phyloP scores from a whole-genome alignment of 2,797 vertebrate species.

The Phataginus tetradactyla region DNA sequence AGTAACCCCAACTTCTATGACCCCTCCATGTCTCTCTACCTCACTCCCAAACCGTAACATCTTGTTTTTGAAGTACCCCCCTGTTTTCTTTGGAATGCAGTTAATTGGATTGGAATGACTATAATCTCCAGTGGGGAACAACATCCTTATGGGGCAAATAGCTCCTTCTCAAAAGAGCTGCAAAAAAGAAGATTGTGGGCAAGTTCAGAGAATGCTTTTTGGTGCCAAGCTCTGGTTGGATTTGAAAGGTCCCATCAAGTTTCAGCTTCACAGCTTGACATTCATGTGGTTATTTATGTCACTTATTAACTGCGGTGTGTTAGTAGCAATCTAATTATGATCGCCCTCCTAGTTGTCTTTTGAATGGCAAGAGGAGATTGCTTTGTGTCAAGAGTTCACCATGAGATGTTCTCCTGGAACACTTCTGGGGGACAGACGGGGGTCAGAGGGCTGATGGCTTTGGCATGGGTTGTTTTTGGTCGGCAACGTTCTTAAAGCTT shows the following conservation, averaged over 20 bases:
- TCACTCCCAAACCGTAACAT: conserved; percentile 66
- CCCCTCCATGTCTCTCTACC: conserved; percentile 62
- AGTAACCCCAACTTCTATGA: conserved; percentile 77
- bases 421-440: neutral
- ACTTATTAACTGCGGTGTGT: conserved; percentile 75
- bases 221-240: conserved; percentile 68
- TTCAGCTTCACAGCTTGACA: conserved; percentile 54
- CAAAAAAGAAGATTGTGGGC: conserved; percentile 78
- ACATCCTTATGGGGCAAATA: conserved; percentile 81
- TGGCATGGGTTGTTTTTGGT: neutral
- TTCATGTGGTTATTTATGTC: conserved; percentile 74
- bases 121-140: conserved; percentile 83
- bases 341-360: conserved; percentile 47
- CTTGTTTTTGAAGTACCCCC: conserved; percentile 76
- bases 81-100: conserved; percentile 84
- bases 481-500: neutral
- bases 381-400: neutral
- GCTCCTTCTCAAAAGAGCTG: conserved; percentile 79
- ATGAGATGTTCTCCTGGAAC: neutral
- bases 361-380: neutral
- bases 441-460: neutral
- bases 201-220: conserved; percentile 79
- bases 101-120: conserved; percentile 84
- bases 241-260: conserved; percentile 63
- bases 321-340: conserved; percentile 71